A percentile compares a stretch with the other conserved stretches of the same genome.
These are phyloP conservation scores for Dysidea cf. avara DNA, from an alignment of 37 sponge, comb jelly and placozoan species.

Conservation along the genomic window DNA sequence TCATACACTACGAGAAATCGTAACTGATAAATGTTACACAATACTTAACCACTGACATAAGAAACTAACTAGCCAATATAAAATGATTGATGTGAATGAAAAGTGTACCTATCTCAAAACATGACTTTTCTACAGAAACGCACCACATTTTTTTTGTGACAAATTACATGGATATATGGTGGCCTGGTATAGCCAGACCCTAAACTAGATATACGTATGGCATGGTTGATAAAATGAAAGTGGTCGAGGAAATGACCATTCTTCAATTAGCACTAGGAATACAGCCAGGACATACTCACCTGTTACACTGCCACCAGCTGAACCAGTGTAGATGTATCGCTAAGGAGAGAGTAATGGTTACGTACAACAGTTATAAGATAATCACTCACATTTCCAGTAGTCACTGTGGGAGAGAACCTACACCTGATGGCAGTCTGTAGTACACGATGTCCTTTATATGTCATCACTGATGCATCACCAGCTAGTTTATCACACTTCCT, in stretches of 20 bases:
- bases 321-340: constrained; percentile 77
- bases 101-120: background rate
- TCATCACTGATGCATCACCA: constrained; percentile 85
- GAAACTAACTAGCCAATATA: too few relatives aligned
- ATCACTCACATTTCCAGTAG: constrained; percentile 80
- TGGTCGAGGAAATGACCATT: background rate
- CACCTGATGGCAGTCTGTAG: constrained; percentile 76
- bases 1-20: constrained; percentile 67
- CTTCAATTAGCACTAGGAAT: background rate
- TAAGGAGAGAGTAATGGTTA: background rate
- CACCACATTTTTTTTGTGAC: background rate
- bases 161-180: too few relatives aligned
- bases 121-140: background rate
- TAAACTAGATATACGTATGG: too few relatives aligned
- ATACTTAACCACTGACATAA: too few relatives aligned
- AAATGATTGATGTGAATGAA: background rate
- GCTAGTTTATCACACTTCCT: constrained; percentile 32
- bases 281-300: constrained; percentile 22
- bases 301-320: constrained; percentile 56
- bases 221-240: background rate
- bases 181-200: too few relatives aligned
- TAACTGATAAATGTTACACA: too few relatives aligned
- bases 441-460: constrained; percentile 88
- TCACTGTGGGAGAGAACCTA: constrained; percentile 73
- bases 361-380: background rate